phyloP scores from a whole-genome alignment of 2,888 invertebrate genomes.

The Ectropis crepuscularia region DNA sequence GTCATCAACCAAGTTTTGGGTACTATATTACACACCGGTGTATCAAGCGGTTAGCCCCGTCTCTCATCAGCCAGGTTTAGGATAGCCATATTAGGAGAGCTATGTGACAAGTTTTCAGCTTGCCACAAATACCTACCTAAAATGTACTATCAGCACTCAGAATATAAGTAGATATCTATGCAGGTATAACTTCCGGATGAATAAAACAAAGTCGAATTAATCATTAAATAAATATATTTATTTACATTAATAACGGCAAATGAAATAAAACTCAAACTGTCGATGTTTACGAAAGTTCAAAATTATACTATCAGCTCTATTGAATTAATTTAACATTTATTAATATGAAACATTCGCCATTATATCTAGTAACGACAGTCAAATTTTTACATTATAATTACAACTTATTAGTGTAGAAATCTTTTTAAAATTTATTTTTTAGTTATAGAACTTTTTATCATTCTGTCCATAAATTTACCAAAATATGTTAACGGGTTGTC shows the following conservation, averaged over 20 bases:
- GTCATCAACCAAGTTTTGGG: no score
- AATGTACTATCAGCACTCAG: no score
- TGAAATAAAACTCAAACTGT: constrained; percentile 69
- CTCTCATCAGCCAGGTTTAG: no score
- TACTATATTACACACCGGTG: no score
- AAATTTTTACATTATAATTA: constrained; percentile 78
- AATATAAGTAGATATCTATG: no score
- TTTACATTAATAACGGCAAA: constrained; percentile 79
- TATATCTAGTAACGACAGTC: constrained; percentile 62
- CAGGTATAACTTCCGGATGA: constrained; percentile 29
- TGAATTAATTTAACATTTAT: constrained; percentile 54
- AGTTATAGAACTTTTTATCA: constrained; percentile 27
- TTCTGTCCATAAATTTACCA: constrained; percentile 17
- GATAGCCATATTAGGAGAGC: no score
- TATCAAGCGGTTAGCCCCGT: no score
- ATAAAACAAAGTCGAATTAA: constrained; percentile 64
- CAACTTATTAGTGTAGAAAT: constrained; percentile 73
- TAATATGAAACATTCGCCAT: constrained; percentile 43
- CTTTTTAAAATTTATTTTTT: constrained; percentile 66
- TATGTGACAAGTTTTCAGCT: no score
- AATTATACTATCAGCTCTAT: constrained; percentile 56
- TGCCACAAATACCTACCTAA: background rate
- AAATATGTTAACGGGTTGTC: background rate
- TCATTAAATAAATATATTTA: constrained; percentile 85
- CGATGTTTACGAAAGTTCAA: constrained; percentile 71